phyloP scores from a whole-genome alignment of 2,888 invertebrate genomes.

The Tyria jacobaeae region DNA sequence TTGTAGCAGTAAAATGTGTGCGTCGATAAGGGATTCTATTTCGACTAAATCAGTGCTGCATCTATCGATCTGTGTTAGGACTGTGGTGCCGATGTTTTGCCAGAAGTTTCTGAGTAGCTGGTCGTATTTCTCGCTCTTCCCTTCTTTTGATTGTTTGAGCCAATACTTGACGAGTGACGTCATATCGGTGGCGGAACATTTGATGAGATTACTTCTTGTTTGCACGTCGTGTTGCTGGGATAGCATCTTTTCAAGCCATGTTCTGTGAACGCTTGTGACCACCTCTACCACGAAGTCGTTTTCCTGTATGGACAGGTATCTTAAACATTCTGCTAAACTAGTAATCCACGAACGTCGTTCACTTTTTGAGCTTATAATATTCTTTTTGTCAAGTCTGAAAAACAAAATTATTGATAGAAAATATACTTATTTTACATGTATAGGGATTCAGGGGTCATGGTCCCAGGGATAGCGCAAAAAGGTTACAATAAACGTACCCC shows the following conservation, averaged over 20 bases:
- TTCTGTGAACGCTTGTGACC: conserved; percentile 58
- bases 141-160: conserved; percentile 63
- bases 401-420: conserved; percentile 1
- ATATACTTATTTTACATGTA: background rate
- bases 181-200: conserved; percentile 60
- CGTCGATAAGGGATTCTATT: conserved; percentile 75
- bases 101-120: conserved; percentile 72
- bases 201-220: conserved; percentile 54
- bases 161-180: conserved; percentile 65
- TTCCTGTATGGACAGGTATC: conserved; percentile 62
- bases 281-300: conserved; percentile 54
- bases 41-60: conserved; percentile 73
- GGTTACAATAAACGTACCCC: conserved; percentile 82
- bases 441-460: too few relatives aligned
- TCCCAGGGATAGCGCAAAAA: too few relatives aligned
- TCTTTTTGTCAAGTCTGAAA: conserved; percentile 87
- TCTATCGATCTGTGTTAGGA: conserved; percentile 62
- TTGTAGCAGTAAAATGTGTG: conserved; percentile 64
- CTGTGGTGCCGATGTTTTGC: conserved; percentile 70
- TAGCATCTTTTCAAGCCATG: conserved; percentile 63
- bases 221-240: conserved; percentile 32
- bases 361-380: conserved; percentile 87
- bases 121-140: conserved; percentile 58
- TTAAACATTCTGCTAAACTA: conserved; percentile 91
- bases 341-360: conserved; percentile 89